These are phyloP conservation scores for Cryptosula pallasiana DNA, from an alignment of 2,888 invertebrate species.

Conservation along the genomic window DNA sequence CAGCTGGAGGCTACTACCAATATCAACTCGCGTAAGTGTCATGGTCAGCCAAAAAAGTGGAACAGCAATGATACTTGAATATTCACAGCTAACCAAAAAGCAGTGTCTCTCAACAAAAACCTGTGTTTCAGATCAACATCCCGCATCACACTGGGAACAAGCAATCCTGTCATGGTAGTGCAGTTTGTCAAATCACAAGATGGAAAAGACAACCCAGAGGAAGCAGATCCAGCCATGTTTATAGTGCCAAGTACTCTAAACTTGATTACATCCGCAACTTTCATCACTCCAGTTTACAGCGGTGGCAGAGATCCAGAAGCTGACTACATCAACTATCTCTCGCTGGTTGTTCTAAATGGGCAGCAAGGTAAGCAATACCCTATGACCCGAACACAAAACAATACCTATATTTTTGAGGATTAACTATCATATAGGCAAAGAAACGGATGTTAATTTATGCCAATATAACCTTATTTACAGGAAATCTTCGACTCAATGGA, in stretches of 20 bases:
- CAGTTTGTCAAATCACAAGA: slow-evolving; percentile 22
- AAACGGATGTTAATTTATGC: not conserved
- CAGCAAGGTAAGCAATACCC: slow-evolving; percentile 13
- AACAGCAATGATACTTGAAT: too few species aligned
- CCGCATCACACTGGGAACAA: not conserved
- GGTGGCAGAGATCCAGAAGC: not conserved
- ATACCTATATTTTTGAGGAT: too few species aligned
- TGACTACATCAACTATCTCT: slow-evolving; percentile 4
- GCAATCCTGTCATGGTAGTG: not conserved
- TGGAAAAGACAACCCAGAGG: slow-evolving; percentile 8
- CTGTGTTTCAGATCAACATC: not conserved
- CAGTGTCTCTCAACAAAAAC: too few species aligned
- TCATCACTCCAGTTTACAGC: slow-evolving; percentile 12
- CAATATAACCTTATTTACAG: not conserved
- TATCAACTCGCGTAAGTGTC: slow-evolving; percentile 7
- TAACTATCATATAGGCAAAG: too few species aligned
- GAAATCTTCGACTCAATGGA: slow-evolving; percentile 6
- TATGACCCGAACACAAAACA: too few species aligned
- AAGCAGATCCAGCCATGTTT: slow-evolving; percentile 19
- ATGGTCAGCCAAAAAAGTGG: too few species aligned
- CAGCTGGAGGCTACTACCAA: not conserved
- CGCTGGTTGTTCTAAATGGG: not conserved
- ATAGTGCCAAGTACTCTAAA: not conserved
- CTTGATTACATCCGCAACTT: not conserved
- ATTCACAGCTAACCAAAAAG: too few species aligned